These are phyloP conservation scores for Melinaea marsaeus DNA, from an alignment of 2,888 invertebrate genomes.

Conservation along the genomic window DNA sequence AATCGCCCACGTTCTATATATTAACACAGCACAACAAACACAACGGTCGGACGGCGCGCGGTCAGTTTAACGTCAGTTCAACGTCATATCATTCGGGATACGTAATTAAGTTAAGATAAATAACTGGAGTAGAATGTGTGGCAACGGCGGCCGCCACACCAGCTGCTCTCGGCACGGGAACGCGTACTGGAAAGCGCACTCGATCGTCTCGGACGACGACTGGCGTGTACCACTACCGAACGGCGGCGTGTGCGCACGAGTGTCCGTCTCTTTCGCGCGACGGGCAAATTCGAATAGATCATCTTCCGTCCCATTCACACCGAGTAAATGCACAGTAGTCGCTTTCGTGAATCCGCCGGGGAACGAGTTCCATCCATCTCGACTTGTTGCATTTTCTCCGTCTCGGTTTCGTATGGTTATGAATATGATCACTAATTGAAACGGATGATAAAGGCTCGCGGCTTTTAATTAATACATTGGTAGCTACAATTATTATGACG, in stretches of 20 bases:
- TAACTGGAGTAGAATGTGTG: constrained; percentile 63
- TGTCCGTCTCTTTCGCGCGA: constrained; percentile 44
- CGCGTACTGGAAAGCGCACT: constrained; percentile 69
- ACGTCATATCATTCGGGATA: constrained; percentile 62
- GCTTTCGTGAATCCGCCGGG: constrained; percentile 57
- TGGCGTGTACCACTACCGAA: constrained; percentile 61
- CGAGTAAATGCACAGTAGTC: constrained; percentile 69
- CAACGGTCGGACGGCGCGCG: constrained; percentile 48
- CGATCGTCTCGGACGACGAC: constrained; percentile 57
- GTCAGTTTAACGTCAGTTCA: constrained; percentile 45
- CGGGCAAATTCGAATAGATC: constrained; percentile 18
- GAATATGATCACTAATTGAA: constrained; percentile 63
- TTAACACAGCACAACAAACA: constrained; percentile 59
- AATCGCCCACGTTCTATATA: constrained; percentile 46
- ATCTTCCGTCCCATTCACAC: constrained; percentile 39
- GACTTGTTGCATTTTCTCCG: constrained; percentile 67
- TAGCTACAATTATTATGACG: constrained; percentile 44
- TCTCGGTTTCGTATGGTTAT: constrained; percentile 60
- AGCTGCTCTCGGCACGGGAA: constrained; percentile 66
- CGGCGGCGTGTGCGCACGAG: constrained; percentile 62
- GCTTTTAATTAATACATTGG: constrained; percentile 63
- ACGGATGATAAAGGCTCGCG: constrained; percentile 55
- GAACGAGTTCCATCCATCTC: constrained; percentile 71
- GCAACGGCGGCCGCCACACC: constrained; percentile 59
- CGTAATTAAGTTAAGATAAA: constrained; percentile 46